phyloP scores from a whole-genome alignment of 2,797 vertebrate genomes.

The Ctenopoma multispine region DNA sequence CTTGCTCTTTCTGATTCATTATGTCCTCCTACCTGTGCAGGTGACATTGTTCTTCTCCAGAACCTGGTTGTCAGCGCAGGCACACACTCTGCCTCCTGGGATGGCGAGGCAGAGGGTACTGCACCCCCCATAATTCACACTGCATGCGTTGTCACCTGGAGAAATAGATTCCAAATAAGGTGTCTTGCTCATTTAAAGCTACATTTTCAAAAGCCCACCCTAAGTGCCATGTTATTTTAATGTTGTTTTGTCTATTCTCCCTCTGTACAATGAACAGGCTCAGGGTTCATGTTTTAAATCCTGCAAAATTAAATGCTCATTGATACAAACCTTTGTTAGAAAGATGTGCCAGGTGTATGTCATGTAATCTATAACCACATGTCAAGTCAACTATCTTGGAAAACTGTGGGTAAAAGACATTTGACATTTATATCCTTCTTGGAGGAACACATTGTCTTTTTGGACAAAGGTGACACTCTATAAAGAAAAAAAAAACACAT shows the following conservation, averaged over 20 bases:
- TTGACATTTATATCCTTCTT: slow-evolving; percentile 78
- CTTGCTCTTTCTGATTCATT: slow-evolving; percentile 71
- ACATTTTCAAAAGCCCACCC: slow-evolving; percentile 51
- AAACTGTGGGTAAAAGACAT: slow-evolving; percentile 63
- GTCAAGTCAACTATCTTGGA: slow-evolving; percentile 76
- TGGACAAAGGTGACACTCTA: slow-evolving; percentile 67
- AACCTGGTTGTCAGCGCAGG: slow-evolving; percentile 96
- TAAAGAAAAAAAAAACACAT: slow-evolving; percentile 44
- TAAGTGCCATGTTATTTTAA: slow-evolving; percentile 17
- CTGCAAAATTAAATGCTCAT: slow-evolving; percentile 47
- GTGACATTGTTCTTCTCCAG: slow-evolving; percentile 95
- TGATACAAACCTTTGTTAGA: slow-evolving; percentile 57
- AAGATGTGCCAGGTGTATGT: slow-evolving; percentile 38
- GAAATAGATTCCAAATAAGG: slow-evolving; percentile 72
- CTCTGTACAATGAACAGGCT: slow-evolving; percentile 15
- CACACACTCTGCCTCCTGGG: slow-evolving; percentile 95
- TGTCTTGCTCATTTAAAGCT: slow-evolving; percentile 60
- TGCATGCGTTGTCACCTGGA: slow-evolving; percentile 96
- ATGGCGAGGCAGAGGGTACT: slow-evolving; percentile 94
- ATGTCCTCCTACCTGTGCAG: slow-evolving; percentile 89
- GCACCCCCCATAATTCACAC: slow-evolving; percentile 97
- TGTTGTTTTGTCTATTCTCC: slow-evolving; percentile 45
- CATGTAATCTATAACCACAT: slow-evolving; percentile 59
- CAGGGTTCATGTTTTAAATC: slow-evolving; percentile 23
- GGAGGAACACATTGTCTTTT: slow-evolving; percentile 76